Evolutionary conservation across 2,888 invertebrate genomes (phyloP), one percentile per base, ranked within the genome.

Genomic region (Sepiola atlantica): DNA sequence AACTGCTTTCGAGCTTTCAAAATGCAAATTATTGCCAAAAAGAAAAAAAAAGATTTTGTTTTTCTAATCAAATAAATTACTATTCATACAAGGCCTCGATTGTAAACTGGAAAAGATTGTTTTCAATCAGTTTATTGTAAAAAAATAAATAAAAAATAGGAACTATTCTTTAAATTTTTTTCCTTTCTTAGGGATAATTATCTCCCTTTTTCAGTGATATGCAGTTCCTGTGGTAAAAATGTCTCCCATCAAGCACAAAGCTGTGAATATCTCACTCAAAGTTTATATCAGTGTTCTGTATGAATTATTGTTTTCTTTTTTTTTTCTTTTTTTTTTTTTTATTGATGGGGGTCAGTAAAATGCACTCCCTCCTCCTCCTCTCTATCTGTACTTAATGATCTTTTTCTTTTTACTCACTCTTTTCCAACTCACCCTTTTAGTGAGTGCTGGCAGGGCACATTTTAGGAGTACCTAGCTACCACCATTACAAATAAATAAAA

Each of bases 11-110:
- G 77, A 77, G 32, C n/a, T 14, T 32, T 77, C 77, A n/a, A 77
- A 77, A 77, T 77, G 77, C n/a, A 77, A 77, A 77, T 77, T n/a
- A 77, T 77, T 77, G 77, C 77, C 77, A 77, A 77, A 77, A 77
- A 77, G 32, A 77, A 77, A 16, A 77, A 77, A 77, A 77, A 77
- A n/a, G 77, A 77, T 77, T 45, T 77, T 77, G 12, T 77, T 77
- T 77, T 61, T 77, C 14, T 77, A 32, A 77, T 77, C 77, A 16
- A 77, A 77, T 4, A 77, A 4, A n/a, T 77, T 10, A 77, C 16
- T 77, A n/a, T 77, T 32, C n/a, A 77, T 32, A 77, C n/a, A n/a
- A 77, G 77, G 77, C 77, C 77, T 77, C 77, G n/a, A 3, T n/a
- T 77, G 16, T 77, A 45, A 77, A n/a, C 77, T 77, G 77, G 77